Percentiles rank a stretch among this genome's conserved stretches.
phyloP scores from a whole-genome alignment of 2,113 vertebrate genomes.

The Sander vitreus region DNA sequence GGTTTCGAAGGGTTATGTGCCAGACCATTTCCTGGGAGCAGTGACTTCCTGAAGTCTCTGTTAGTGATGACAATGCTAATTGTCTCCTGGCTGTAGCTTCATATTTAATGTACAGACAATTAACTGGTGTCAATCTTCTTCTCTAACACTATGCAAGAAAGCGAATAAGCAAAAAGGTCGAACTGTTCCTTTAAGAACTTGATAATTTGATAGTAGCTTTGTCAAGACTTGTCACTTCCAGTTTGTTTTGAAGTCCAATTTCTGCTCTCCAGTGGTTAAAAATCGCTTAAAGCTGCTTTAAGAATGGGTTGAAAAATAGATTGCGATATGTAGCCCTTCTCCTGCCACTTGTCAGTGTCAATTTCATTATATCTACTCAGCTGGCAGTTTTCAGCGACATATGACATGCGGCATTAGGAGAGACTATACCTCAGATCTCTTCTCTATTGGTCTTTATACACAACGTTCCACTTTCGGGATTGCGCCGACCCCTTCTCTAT shows the following conservation, averaged over 20 bases:
- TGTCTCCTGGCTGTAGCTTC: background rate
- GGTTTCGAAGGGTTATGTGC: too few species aligned
- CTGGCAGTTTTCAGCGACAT: background rate
- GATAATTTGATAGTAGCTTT: background rate
- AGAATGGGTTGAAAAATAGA: constrained; percentile 18
- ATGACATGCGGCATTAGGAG: constrained; percentile 4
- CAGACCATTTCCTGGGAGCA: too few species aligned
- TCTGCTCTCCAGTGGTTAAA: background rate
- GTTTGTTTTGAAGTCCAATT: background rate
- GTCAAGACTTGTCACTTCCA: background rate
- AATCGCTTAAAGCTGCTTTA: constrained; percentile 1
- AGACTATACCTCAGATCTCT: background rate
- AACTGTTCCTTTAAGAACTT: background rate
- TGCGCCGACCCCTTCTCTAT: background rate
- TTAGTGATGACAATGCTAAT: background rate
- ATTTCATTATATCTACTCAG: constrained; percentile 12
- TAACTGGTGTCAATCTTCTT: background rate
- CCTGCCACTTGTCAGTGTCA: constrained; percentile 12
- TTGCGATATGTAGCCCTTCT: background rate
- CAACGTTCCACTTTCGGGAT: too few species aligned
- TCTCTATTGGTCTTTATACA: background rate
- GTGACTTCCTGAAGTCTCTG: background rate
- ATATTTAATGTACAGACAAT: background rate
- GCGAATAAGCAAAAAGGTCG: background rate
- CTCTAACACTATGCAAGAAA: background rate